Conservation (phyloP, 1,140 invertebrate species). For the Drosophila setifemur region DNA sequence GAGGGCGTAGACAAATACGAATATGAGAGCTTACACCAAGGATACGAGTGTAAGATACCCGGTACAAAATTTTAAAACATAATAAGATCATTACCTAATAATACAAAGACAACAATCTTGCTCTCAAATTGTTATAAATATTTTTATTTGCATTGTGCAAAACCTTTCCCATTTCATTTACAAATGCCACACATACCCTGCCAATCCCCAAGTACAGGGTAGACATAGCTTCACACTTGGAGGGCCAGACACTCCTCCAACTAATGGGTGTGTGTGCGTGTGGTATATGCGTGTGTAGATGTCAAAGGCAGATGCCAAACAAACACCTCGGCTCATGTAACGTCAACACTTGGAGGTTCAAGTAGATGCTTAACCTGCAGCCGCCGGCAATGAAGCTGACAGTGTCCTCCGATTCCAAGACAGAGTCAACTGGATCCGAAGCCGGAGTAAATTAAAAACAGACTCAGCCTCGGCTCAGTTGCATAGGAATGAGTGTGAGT, state of each 20-base stretch:
- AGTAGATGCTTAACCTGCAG: slow-evolving; percentile 75
- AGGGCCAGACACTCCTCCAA: slow-evolving; percentile 38
- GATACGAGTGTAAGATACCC: not conserved
- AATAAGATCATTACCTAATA: no score
- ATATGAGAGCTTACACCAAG: not conserved
- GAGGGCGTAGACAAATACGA: slow-evolving; percentile 12
- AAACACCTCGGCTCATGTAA: slow-evolving; percentile 71
- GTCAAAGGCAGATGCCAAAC: slow-evolving; percentile 75
- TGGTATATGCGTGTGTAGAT: slow-evolving; percentile 42
- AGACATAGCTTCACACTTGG: not conserved
- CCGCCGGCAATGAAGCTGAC: slow-evolving; percentile 63
- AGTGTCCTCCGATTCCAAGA: slow-evolving; percentile 32
- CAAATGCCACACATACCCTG: not conserved
- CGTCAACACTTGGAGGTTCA: slow-evolving; percentile 74
- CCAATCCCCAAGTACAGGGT: not conserved
- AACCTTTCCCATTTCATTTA: no score
- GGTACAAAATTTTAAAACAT: fast-evolving
- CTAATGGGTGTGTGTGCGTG: slow-evolving; percentile 34
- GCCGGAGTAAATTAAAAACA: slow-evolving; percentile 73
- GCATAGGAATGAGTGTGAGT: slow-evolving; percentile 40
- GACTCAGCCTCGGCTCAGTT: slow-evolving; percentile 22
- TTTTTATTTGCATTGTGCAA: no score
- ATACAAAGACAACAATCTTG: no score
- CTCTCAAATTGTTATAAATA: not conserved
- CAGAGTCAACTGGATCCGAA: slow-evolving; percentile 11